Base-by-base conservation (phyloP, 2,797 vertebrate genomes). In the Coluber constrictor region DNA sequence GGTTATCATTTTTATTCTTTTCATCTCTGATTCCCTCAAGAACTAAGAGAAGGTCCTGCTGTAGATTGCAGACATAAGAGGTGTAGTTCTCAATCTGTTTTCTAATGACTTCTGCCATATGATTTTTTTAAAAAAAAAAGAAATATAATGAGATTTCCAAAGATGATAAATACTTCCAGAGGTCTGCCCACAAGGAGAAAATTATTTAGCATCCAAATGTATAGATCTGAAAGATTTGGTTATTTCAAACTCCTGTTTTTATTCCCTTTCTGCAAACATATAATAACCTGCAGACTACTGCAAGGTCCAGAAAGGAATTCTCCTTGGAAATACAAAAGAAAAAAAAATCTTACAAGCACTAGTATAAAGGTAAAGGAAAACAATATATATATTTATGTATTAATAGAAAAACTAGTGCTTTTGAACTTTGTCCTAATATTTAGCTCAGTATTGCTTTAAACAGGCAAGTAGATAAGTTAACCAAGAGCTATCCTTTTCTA, bases 361-460 rank as follows among this genome's bases (percentile, higher is more conserved):
- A 93, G 90, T 96, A 96, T 95, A 97, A 97, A 96, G 92, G 3
- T 0, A 0, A 94, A 29, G 86, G 89, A 59, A 88, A 7, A 88
- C 89, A 79, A 70, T 15, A 94, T 93, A 96, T 94, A 83, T 83
- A 83, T 83, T 10, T 83, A 83, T 0, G 1, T 47, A 96, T 96
- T 95, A 96, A 94, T 95, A 96, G 93, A 93, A 94, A 95, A 95
- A 83, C 94, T 95, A 95, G n/a, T 94, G 90, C 92, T 90, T 93
- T n/a, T 25, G 94, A 96, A 94, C 94, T 96, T 96, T 83, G 0
- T 92, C 94, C 88, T 23, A 90, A 61, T 92, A 20, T 91, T 96
- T 86, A 94, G 95, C 74, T 91, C 94, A 86, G 7, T 95, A 94
- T 94, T 88, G 63, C 92, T 96, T 96, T 95, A 95, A 90, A 60